phyloP scores from a whole-genome alignment of 2,797 vertebrate species.

The Hybognathus amarus region DNA sequence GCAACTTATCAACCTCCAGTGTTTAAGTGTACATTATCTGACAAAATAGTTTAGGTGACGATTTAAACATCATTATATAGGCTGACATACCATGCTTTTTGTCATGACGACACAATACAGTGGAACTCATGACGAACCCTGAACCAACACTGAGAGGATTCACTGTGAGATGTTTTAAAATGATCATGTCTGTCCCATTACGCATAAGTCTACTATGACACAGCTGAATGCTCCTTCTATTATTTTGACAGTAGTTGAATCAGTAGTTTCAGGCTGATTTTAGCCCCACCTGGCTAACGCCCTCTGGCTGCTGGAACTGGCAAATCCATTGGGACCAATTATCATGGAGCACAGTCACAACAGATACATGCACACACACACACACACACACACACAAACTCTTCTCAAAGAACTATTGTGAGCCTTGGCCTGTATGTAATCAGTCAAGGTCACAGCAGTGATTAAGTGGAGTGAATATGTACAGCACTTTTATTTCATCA shows the following conservation, averaged over 20 bases:
- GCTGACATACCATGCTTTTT: background rate
- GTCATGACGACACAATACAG: background rate
- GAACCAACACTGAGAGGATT: background rate
- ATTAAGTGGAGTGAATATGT: slow-evolving; percentile 35
- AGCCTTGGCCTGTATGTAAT: slow-evolving; percentile 11
- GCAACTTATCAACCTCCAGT: background rate
- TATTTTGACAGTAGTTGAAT: slow-evolving; percentile 28
- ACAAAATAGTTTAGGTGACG: background rate
- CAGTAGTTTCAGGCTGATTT: slow-evolving; percentile 33
- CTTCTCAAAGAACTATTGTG: slow-evolving; percentile 11
- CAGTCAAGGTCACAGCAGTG: slow-evolving; percentile 38
- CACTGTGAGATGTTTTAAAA: background rate
- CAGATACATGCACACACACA: slow-evolving; percentile 5
- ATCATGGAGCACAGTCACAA: slow-evolving; percentile 29
- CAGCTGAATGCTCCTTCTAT: background rate
- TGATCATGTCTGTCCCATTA: background rate
- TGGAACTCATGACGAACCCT: background rate
- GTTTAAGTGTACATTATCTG: background rate
- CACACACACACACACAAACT: background rate
- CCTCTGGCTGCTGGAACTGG: slow-evolving; percentile 38
- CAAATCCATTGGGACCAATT: slow-evolving; percentile 54
- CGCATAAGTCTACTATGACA: background rate
- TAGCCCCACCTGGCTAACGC: slow-evolving; percentile 45
- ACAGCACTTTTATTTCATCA: slow-evolving; percentile 42
- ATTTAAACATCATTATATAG: slow-evolving; percentile 17